Base-by-base conservation (phyloP, 2,113 vertebrate species). In the Himantopus leucocephalus region DNA sequence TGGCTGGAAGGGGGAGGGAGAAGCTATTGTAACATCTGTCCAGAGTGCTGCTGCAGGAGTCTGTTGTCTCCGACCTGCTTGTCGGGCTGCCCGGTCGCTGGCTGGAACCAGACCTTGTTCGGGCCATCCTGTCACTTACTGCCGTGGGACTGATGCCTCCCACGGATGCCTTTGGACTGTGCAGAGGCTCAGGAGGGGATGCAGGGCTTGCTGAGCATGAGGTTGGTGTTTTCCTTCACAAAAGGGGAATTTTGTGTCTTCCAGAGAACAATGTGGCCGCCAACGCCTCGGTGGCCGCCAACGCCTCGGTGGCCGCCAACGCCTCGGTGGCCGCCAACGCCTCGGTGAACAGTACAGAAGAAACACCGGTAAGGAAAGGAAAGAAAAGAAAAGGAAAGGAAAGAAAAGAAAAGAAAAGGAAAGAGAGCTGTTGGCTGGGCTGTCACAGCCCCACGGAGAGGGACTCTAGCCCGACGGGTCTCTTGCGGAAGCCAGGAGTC, bases 101-200 rank as follows among this genome's bases (percentile, higher is more conserved):
- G 35, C 63, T 74, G 37, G 67, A 53, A n/a, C 50, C 1, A 5
- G 37, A 16, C 14, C 17, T n/a, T 64, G 22, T 9, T 29, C 29
- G 52, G 58, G 68, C 37, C 34, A 56, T 48, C 19, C 43, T 43
- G 48, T 55, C 43, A 12, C 75, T 12, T 8, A 0, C 9, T 64
- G 74, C 43, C 53, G 6, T 0, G 14, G 43, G 50, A 45, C 30
- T 20, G 66, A 10, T 12, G 55, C 21, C 56, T 34, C 53, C 76
- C 1, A 0, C 16, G 27, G 47, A 8, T 22, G 32, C 60, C 79
- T 62, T 43, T 22, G 73, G 15, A 14, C 17, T 0, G 0, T 34
- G 55, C 48, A 3, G 2, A 29, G 74, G 43, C 39, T 82, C 48
- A 11, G 53, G 47, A 74, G 48, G 76, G 73, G 48, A 43, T 19